Percentiles rank a stretch among this genome's conserved stretches.
Evolutionary conservation across 1,140 invertebrate species (phyloP).

Genomic region (Trypoxylus dichotomus): DNA sequence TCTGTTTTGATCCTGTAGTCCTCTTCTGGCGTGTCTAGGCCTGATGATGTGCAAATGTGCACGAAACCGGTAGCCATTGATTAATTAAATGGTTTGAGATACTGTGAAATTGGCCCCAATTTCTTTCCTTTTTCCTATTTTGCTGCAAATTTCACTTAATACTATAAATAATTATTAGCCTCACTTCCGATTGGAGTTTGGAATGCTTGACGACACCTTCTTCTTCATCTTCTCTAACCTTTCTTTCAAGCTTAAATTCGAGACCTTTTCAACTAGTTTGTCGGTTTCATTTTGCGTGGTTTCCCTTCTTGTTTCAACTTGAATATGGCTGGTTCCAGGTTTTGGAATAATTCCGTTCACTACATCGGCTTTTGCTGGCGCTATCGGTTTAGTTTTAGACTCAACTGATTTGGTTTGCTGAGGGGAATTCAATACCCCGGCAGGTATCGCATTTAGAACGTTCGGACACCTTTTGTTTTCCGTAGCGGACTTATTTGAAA

Average conservation of each 20-base stretch:
- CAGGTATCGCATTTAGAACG: neutral
- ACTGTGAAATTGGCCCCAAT: too few relatives aligned
- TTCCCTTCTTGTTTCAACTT: neutral
- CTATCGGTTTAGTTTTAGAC: neutral
- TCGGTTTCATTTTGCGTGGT: neutral
- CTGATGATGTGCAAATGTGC: too few relatives aligned
- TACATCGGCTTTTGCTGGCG: neutral
- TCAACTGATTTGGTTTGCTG: neutral
- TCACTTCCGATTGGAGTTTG: neutral
- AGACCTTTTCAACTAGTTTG: neutral
- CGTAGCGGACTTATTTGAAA: neutral
- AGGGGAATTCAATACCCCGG: neutral
- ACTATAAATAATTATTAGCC: neutral
- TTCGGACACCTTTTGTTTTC: neutral
- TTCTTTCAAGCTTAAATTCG: neutral
- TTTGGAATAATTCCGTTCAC: neutral
- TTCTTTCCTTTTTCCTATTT: too few relatives aligned
- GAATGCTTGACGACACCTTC: neutral
- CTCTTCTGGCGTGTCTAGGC: too few relatives aligned
- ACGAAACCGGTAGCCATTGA: too few relatives aligned
- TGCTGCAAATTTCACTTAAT: too few relatives aligned
- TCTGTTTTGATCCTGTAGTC: too few relatives aligned
- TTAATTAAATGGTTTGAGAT: too few relatives aligned
- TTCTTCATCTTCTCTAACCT: neutral
- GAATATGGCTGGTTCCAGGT: neutral